These are phyloP conservation scores for Brachyhypopomus gauderio DNA, from an alignment of 2,113 vertebrate genomes.

Conservation along the genomic window DNA sequence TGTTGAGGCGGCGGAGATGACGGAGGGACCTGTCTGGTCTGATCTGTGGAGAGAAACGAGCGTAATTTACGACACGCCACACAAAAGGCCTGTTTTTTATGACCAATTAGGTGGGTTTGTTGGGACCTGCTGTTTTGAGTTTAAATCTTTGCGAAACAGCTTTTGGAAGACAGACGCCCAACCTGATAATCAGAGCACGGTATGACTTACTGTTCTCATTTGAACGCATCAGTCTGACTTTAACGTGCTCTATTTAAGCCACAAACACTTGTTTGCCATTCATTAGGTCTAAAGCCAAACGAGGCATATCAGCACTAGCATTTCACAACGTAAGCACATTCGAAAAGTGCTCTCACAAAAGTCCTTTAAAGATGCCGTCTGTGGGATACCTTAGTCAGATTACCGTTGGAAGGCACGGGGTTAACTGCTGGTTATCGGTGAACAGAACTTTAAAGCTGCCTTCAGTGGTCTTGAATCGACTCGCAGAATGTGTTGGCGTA, in stretches of 20 bases:
- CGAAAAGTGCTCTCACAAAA: no score
- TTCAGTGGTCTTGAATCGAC: background rate
- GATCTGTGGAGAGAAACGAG: slow-evolving; percentile 45
- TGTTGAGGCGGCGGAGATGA: slow-evolving; percentile 12
- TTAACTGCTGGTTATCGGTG: slow-evolving; percentile 4
- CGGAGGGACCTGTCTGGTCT: slow-evolving; percentile 48
- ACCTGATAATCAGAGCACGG: slow-evolving; percentile 15
- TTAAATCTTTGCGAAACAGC: slow-evolving; percentile 55
- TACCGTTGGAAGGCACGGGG: no score
- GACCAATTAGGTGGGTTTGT: slow-evolving; percentile 76
- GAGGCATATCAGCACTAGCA: no score
- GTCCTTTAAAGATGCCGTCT: no score
- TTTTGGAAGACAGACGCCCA: slow-evolving; percentile 52
- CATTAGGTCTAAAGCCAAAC: no score
- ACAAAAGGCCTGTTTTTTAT: slow-evolving; percentile 74
- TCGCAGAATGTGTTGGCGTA: background rate
- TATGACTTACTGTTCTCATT: slow-evolving; percentile 28
- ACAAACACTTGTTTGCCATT: no score
- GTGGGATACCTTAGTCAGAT: no score
- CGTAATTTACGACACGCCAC: slow-evolving; percentile 70
- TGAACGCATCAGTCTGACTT: slow-evolving; percentile 16
- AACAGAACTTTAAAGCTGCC: slow-evolving; percentile 26
- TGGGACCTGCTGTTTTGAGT: slow-evolving; percentile 66
- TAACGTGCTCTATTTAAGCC: background rate
- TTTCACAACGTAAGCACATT: no score